Evolutionary conservation across 1,140 invertebrate genomes (phyloP).

Genomic region (Pseudomyrmex pallidus): DNA sequence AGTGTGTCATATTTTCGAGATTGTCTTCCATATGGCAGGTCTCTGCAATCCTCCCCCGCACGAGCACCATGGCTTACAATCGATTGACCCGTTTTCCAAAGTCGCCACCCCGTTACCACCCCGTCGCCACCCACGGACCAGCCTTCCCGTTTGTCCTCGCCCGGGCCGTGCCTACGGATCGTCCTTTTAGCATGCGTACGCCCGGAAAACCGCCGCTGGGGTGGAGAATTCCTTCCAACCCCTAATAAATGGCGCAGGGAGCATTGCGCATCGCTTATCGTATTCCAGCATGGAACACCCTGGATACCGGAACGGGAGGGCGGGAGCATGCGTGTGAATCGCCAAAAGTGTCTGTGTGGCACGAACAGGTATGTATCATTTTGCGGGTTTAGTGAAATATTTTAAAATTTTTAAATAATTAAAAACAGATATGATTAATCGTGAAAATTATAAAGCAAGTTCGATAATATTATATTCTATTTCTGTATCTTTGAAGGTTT

Average conservation of each 20-base stretch:
- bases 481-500: too few species aligned
- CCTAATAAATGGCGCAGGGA: conserved; percentile 62
- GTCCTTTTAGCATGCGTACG: conserved; percentile 65
- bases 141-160: conserved; percentile 50
- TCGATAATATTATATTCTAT: too few species aligned
- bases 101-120: conserved; percentile 32
- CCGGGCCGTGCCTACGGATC: conserved; percentile 49
- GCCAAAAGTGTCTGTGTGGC: conserved; percentile 23
- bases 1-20: too few species aligned
- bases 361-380: too few species aligned
- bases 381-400: too few species aligned
- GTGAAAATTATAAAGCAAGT: too few species aligned
- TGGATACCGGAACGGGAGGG: conserved; percentile 19
- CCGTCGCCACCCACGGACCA: conserved; percentile 22
- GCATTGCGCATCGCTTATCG: conserved; percentile 65
- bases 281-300: conserved; percentile 50
- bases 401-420: too few species aligned
- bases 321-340: conserved; percentile 65
- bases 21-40: background rate
- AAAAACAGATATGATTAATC: too few species aligned
- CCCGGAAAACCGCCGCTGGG: conserved; percentile 34
- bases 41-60: background rate
- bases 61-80: conserved; percentile 29
- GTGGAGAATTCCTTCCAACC: conserved; percentile 34
- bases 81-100: conserved; percentile 45